Base-by-base conservation (phyloP, 2,797 vertebrate genomes). In the Thripadectes ignobilis region DNA sequence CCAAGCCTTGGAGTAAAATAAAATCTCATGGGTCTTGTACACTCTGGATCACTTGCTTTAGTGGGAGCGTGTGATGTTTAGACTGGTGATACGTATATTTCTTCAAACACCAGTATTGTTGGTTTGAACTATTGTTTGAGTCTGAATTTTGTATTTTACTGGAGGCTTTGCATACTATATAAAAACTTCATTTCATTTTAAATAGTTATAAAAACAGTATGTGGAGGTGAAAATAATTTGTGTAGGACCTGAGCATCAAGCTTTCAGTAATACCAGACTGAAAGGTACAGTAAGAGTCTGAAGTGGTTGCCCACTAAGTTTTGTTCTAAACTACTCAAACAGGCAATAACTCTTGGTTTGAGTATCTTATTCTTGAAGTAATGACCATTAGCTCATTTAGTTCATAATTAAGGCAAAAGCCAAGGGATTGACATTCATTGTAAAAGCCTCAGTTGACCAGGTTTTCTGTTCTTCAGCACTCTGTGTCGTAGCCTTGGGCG, bases 181-280 rank as follows among this genome's bases (percentile, higher is more conserved):
- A 88, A 76, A 59, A 62, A 41, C 46, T 87, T 87, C 32, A 7
- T 76, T 85, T 95, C 32, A 7, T 76, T 85, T 95, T 59, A 85
- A 94, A 63, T 5, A 55, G 34, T 66, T 69, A 20, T 66, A 49
- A 57, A 80, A 95, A 41, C 17, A 62, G 12, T 34, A 14, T 59
- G 7, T 87, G 26, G 29, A 86, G 65, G 22, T 85, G 29, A 45
- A 71, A 91, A 27, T 63, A 58, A 84, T 12, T 68, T 52, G 34
- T 82, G 27, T 85, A 51, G 43, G 13, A 90, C 68, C 34, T 65
- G 58, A 75, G 49, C 55, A 81, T 34, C 34, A 38, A 78, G 46
- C 32, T 93, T 79, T 71, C 39, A 45, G 63, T 78, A 26, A 16
- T 54, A n/a, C 14, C 34, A 12, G n/a, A 15, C 26, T 67, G 63